phyloP scores from a whole-genome alignment of 2,113 vertebrate species.

The Cichladusa arquata region DNA sequence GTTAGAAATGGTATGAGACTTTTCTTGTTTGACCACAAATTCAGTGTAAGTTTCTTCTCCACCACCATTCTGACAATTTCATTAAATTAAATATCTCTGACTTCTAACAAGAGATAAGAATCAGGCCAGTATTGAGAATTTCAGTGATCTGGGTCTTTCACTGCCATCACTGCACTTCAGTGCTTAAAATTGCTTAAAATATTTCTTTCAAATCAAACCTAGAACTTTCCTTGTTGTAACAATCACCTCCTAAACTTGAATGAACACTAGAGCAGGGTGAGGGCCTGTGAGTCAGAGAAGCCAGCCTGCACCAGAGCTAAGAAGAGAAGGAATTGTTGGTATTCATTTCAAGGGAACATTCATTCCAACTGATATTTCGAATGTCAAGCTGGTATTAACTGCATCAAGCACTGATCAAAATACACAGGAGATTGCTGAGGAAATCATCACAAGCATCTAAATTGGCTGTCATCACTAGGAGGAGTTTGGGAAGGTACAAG shows the following conservation, averaged over 20 bases:
- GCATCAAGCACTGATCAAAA: conserved; percentile 42
- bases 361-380: background rate
- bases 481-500: background rate
- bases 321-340: background rate
- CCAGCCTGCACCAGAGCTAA: background rate
- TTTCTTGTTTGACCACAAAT: background rate
- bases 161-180: background rate
- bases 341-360: background rate
- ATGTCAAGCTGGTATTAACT: conserved; percentile 31
- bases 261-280: background rate
- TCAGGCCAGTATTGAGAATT: background rate
- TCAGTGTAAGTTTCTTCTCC: background rate
- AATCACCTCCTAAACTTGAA: background rate
- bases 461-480: conserved; percentile 4
- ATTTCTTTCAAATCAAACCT: background rate
- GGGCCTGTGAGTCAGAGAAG: background rate
- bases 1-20: background rate
- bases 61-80: background rate
- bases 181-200: background rate
- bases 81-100: background rate
- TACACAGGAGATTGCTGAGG: background rate
- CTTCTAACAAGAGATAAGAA: background rate
- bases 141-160: background rate
- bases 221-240: background rate
- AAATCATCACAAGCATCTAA: conserved; percentile 37